Base-by-base conservation (phyloP, 1,140 invertebrate species). In the Pantala flavescens region DNA sequence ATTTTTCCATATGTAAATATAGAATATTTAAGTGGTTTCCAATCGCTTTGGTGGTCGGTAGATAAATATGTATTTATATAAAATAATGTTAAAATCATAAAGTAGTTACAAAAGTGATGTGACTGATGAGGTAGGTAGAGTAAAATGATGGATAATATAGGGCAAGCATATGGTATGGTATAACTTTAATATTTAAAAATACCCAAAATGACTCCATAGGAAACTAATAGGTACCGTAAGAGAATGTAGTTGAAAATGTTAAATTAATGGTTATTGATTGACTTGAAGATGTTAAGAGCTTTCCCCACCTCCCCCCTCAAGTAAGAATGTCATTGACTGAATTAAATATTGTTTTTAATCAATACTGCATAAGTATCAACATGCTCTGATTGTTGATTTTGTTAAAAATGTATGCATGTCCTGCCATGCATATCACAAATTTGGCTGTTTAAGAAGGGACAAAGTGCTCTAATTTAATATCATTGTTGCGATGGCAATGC, bases 61-160 rank as follows among this genome's bases (percentile, higher is more conserved):
- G 49, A 63, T 63, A 63, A 63, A 63, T 36, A 63, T 63, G 49
- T 63, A 63, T 63, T 63, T 63, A 63, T 63, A 63, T 63, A 63
- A 63, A 63, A 63, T 63, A 63, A 63, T 63, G 49, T 63, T 63
- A 63, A 63, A 63, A 63, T 16, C 49, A 63, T 63, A 63, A 63
- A 63, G 49, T 63, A 63, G 49, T 63, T 63, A 63, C 12, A 12
- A 63, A 63, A 63, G 49, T 63, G 49, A 63, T 63, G 49, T 63
- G 49, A 63, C 49, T 63, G 49, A 63, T 63, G n/a, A 63, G 28
- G 14, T 63, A 63, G 49, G n/a, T 63, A 63, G 49, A 36, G 49
- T 63, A 63, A 19, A 19, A 63, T 63, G 49, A 21, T 63, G 49
- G 49, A 63, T 63, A 21, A 63, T 63, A 63, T 19, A 63, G n/a